A percentile compares a stretch with the other conserved stretches of the same genome.
These are phyloP conservation scores for Sturnus vulgaris DNA, from an alignment of 2,113 vertebrate genomes.

Conservation along the genomic window DNA sequence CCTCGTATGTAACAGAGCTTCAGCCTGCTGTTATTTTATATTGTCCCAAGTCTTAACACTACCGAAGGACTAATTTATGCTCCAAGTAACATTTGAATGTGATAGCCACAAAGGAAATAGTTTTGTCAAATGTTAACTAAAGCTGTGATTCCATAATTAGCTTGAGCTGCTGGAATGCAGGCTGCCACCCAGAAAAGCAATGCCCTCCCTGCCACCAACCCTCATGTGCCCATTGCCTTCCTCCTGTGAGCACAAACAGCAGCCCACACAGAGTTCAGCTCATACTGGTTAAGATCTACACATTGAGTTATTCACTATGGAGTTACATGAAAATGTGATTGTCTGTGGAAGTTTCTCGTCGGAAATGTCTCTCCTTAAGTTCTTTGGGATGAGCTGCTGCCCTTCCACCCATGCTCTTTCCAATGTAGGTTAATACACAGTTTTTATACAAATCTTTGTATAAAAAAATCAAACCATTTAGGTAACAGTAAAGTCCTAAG, in stretches of 20 bases:
- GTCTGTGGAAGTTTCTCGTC: neutral
- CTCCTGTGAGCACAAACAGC: neutral
- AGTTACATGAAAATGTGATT: neutral
- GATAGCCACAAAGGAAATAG: neutral
- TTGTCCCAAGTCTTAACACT: neutral
- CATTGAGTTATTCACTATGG: neutral
- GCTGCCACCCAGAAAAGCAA: neutral
- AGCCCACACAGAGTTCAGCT: neutral
- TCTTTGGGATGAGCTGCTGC: neutral
- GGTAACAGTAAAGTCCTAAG: neutral
- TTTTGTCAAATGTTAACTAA: neutral
- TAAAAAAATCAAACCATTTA: neutral
- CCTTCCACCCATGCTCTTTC: neutral
- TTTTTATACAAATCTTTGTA: neutral
- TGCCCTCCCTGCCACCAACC: neutral
- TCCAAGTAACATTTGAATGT: neutral
- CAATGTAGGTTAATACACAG: neutral
- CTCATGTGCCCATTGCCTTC: fast-evolving
- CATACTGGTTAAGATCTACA: neutral
- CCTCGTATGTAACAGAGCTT: neutral
- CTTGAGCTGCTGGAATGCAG: neutral
- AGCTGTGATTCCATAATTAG: neutral
- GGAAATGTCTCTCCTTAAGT: neutral
- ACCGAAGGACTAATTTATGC: neutral
- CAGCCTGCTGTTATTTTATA: neutral